Evolutionary conservation across 2,113 vertebrate species (phyloP), one percentile per base, ranked within the genome.

Genomic region (Antechinus stuartii): DNA sequence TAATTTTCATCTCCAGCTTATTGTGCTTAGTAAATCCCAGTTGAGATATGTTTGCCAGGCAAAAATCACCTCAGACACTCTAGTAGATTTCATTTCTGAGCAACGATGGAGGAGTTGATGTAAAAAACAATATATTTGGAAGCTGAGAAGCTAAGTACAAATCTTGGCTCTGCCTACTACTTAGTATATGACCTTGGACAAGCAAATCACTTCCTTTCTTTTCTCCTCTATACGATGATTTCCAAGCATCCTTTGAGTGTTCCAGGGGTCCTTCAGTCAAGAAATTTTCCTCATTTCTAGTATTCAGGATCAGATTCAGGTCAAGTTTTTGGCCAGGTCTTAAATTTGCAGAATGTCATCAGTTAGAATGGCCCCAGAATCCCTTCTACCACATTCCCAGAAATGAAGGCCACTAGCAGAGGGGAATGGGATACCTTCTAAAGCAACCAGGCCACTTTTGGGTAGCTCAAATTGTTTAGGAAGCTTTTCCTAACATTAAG

Each of bases 1-100:
- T 52, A 94, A 56, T 50, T 93, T 96, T 92, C 26, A 91, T 54
- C 26, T 94, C n/a, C 54, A 92, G 9, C 90, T 54, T 61, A 92
- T 96, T 94, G 27, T 49, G 92, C 0, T 89, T 49, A 91, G 23
- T 95, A 52, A 76, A 1, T 90, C 42, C 92, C 47, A 90, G n/a
- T 16, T 91, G 53, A 95, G 95, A 95, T n/a, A 76, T 16, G 16
- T 93, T 93, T 96, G 47, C 26, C 89, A 92, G 8, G 2, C 42
- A 91, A 91, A 93, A 91, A 91, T 91, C 54, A 91, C 3, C 19
- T 95, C 47, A 92, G 94, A 96, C 14, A 94, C 30, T 10, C 23
- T 91, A 30, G 91, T 90, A 91, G 53, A 93, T 92, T 93, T 95
- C 11, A 55, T 5, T 50, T 92, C 52, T 54, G 53, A 90, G 42